These are phyloP conservation scores for Pterostichus madidus DNA, from an alignment of 2,888 invertebrate genomes.

Conservation along the genomic window DNA sequence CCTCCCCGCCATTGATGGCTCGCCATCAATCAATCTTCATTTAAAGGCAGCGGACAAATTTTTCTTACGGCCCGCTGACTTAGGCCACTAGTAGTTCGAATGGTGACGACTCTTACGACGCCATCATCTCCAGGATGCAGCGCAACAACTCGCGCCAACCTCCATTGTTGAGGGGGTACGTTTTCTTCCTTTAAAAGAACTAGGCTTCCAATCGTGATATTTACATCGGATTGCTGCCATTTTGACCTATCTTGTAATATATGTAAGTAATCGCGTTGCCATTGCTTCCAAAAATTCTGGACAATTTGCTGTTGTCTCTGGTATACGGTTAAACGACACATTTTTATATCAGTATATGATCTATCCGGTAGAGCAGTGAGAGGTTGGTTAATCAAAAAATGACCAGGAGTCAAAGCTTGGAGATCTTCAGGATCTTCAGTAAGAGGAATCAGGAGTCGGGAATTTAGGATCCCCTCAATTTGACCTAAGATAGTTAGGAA, in stretches of 20 bases:
- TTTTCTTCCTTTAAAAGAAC: constrained; percentile 65
- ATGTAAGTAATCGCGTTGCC: constrained; percentile 24
- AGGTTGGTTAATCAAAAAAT: constrained; percentile 11
- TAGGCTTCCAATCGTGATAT: constrained; percentile 14
- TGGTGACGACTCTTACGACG: constrained; percentile 61
- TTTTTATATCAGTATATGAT: neutral
- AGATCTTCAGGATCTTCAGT: constrained; percentile 20
- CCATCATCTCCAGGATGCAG: constrained; percentile 66
- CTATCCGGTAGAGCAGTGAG: neutral
- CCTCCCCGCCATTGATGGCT: constrained; percentile 25
- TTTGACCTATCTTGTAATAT: neutral
- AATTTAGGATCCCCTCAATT: constrained; percentile 31
- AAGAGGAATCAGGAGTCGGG: neutral
- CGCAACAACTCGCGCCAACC: constrained; percentile 59
- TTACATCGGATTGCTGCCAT: neutral
- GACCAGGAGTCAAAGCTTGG: constrained; percentile 8
- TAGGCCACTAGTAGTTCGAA: constrained; percentile 63
- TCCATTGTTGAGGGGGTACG: constrained; percentile 66
- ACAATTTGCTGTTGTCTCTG: neutral
- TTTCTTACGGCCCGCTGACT: constrained; percentile 61
- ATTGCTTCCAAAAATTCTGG: constrained; percentile 20
- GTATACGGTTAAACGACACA: neutral
- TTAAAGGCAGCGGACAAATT: constrained; percentile 66
- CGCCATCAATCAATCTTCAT: constrained; percentile 37
- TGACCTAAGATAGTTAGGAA: constrained; percentile 4